A percentile compares a stretch with the other conserved stretches of the same genome.
Evolutionary conservation across 35 echinoderm and acorn worm species (phyloP).

Genomic region (Apostichopus californicus): DNA sequence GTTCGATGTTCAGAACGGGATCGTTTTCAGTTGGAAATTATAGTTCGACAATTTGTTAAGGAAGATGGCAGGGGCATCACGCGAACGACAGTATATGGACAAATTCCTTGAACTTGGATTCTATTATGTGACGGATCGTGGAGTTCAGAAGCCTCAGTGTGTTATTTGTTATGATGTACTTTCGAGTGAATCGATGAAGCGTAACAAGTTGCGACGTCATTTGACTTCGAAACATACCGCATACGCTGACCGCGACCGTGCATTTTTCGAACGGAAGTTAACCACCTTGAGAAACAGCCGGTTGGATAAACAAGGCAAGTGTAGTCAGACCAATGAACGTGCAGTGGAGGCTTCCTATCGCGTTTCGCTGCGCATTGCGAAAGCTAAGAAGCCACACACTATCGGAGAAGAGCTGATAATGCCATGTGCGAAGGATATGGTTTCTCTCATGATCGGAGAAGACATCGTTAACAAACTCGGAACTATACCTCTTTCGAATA

Average conservation of each 20-base stretch:
- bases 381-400: slow-evolving; percentile 21
- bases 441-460: slow-evolving; percentile 27
- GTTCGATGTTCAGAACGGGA: too few relatives aligned
- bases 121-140: slow-evolving; percentile 32
- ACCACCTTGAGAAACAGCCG: not conserved
- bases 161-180: slow-evolving; percentile 30
- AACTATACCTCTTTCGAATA: slow-evolving; percentile 19
- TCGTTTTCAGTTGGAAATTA: too few relatives aligned
- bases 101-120: slow-evolving; percentile 6
- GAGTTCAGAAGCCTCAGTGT: slow-evolving; percentile 4
- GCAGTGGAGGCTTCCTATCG: slow-evolving; percentile 3
- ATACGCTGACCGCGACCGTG: not conserved
- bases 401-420: slow-evolving; percentile 18
- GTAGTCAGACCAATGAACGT: not conserved
- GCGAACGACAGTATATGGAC: not conserved
- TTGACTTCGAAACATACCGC: not conserved
- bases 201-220: slow-evolving; percentile 1
- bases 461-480: slow-evolving; percentile 14
- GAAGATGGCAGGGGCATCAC: not conserved
- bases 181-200: slow-evolving; percentile 11
- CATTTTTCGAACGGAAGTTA: slow-evolving; percentile 24
- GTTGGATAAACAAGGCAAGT: slow-evolving; percentile 24
- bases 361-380: not conserved
- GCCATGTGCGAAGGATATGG: slow-evolving; percentile 16
- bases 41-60: not conserved